Base-by-base conservation (phyloP, 2,888 invertebrate genomes). In the Drosophila incognita region DNA sequence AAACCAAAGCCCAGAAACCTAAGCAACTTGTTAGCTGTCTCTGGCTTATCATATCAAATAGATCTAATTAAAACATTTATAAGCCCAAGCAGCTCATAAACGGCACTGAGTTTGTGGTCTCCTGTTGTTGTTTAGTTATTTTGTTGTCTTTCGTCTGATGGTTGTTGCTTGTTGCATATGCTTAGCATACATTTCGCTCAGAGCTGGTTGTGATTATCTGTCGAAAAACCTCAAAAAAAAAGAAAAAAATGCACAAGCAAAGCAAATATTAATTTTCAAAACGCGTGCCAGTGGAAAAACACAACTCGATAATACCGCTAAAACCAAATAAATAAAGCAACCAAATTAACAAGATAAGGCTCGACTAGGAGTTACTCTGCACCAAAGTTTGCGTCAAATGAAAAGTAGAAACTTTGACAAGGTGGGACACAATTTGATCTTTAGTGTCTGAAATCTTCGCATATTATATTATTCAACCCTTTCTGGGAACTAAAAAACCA, bases 1-100 rank as follows among this genome's bases (percentile, higher is more conserved):
- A 85, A 79, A 71, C 70, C 82, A 78, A 78, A 68, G 86, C 63
- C 65, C 78, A 77, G 65, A 79, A 76, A 83, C 74, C 76, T 54
- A 72, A 77, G 72, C 83, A 87, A 87, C 85, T 87, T 85, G 88
- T 87, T 85, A 74, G 82, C 86, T 79, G 88, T 86, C 80, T 69
- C 74, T 49, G 70, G 77, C 83, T 88, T 88, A 85, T 85, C 85
- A 88, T 76, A 69, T 83, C 85, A 86, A 86, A 85, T 74, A 83
- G 80, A 85, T 85, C 85, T 85, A 85, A 85, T 85, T 85, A 88
- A 85, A 88, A 88, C 85, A 85, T 86, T 86, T 82, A 88, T 88
- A 85, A 86, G 78, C 88, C 87, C 69, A 77, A 74, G 62, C 77
- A 70, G 69, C 80, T 83, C 77, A 85, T 82, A 85, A 85, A 85